Evolutionary conservation across 2,113 vertebrate species (phyloP).

Genomic region (Cynopterus brachyotis): DNA sequence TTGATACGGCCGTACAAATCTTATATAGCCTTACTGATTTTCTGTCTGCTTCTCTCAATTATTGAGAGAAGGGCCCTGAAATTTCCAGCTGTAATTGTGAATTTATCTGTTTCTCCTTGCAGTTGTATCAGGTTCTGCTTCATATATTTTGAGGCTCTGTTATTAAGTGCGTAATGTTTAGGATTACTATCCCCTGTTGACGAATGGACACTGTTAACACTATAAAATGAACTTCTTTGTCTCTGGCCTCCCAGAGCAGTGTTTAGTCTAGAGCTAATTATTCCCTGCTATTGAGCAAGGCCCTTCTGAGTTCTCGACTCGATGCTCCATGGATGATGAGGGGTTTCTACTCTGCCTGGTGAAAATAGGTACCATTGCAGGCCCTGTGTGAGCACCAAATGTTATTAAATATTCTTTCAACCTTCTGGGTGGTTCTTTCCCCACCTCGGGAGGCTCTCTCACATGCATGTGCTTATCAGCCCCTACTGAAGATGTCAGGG

Average conservation of each 20-base stretch:
- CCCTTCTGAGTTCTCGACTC: background rate
- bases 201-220: background rate
- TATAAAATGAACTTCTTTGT: constrained; percentile 1
- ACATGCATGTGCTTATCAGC: fast-evolving
- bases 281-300: background rate
- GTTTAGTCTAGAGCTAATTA: background rate
- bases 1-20: background rate
- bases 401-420: background rate
- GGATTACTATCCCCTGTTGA: background rate
- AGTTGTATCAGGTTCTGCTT: background rate
- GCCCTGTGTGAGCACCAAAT: background rate
- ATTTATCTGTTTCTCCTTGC: background rate
- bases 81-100: background rate
- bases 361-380: background rate
- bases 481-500: background rate
- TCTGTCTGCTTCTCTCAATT: background rate
- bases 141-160: constrained; percentile 17
- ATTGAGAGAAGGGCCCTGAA: background rate
- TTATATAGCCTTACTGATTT: background rate
- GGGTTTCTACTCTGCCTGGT: background rate
- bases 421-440: background rate
- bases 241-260: background rate
- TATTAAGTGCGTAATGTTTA: constrained; percentile 8
- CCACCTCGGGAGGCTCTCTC: background rate
- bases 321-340: background rate